Conservation (phyloP, 37 sponge, comb jelly and placozoan genomes). For the Aphrocallistes beatrix region DNA sequence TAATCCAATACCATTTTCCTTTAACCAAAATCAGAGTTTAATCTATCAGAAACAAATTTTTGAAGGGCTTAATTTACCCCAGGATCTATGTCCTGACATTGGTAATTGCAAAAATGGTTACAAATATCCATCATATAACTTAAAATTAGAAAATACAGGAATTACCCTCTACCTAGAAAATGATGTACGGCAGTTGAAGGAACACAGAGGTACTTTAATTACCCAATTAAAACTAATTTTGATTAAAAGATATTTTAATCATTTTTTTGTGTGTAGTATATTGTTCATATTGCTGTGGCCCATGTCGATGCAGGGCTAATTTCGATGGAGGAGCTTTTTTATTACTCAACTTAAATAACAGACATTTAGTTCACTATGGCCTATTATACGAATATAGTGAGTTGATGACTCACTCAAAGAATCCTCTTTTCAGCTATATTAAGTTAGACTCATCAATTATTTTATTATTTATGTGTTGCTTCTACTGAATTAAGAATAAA, state of each 20-base stretch:
- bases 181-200: background rate
- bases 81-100: background rate
- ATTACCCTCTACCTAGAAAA: background rate
- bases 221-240: background rate
- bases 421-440: background rate
- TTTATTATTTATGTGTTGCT: background rate
- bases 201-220: background rate
- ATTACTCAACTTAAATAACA: background rate
- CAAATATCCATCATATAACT: background rate
- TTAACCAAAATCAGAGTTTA: background rate
- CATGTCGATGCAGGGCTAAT: background rate
- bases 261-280: background rate
- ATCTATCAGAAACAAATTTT: background rate
- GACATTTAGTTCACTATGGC: background rate
- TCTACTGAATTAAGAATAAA: too few relatives aligned
- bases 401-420: background rate
- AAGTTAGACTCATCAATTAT: background rate
- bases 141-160: background rate
- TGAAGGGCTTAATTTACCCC: background rate
- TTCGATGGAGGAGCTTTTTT: background rate
- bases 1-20: background rate
- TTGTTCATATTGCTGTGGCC: background rate
- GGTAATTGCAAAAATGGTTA: background rate
- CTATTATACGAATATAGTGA: background rate
- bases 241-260: background rate